Evolutionary conservation across 2,888 invertebrate species (phyloP).

Genomic region (Spicauda simplicius): DNA sequence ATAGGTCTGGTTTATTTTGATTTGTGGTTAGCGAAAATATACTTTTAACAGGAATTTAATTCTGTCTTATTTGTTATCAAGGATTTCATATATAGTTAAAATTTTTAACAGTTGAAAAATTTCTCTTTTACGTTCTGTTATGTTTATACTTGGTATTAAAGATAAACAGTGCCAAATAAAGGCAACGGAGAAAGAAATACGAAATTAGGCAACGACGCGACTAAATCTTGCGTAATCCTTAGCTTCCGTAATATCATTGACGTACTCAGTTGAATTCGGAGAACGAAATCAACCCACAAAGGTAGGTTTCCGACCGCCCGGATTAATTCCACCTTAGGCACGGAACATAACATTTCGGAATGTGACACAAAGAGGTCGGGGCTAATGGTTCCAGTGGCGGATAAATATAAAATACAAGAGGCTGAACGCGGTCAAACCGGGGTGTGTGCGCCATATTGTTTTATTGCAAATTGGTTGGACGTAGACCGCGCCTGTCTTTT

Average conservation of each 20-base stretch:
- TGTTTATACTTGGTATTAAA: no score
- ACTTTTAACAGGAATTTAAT: no score
- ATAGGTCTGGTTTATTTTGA: no score
- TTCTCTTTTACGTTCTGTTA: no score
- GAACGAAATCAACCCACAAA: conserved; percentile 43
- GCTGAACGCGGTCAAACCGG: conserved; percentile 53
- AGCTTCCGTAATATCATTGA: conserved; percentile 19
- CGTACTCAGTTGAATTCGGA: conserved; percentile 16
- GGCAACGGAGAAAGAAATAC: no score
- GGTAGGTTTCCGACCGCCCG: conserved; percentile 47
- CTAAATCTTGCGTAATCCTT: conserved; percentile 11
- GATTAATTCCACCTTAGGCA: conserved; percentile 59
- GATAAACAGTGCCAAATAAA: conserved; percentile 4
- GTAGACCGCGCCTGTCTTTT: conserved; percentile 81
- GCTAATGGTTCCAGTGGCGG: conserved; percentile 63
- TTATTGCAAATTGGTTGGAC: conserved; percentile 85
- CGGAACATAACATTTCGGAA: conserved; percentile 53
- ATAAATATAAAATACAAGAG: conserved; percentile 56
- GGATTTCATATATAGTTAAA: no score
- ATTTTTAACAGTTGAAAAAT: no score
- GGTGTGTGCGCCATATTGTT: conserved; percentile 77
- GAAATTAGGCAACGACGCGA: conserved; percentile 6
- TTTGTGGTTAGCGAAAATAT: no score
- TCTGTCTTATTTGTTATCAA: no score
- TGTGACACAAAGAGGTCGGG: conserved; percentile 62